Base-by-base conservation (phyloP, 2,888 invertebrate genomes). In the Drosophila pullipes region DNA sequence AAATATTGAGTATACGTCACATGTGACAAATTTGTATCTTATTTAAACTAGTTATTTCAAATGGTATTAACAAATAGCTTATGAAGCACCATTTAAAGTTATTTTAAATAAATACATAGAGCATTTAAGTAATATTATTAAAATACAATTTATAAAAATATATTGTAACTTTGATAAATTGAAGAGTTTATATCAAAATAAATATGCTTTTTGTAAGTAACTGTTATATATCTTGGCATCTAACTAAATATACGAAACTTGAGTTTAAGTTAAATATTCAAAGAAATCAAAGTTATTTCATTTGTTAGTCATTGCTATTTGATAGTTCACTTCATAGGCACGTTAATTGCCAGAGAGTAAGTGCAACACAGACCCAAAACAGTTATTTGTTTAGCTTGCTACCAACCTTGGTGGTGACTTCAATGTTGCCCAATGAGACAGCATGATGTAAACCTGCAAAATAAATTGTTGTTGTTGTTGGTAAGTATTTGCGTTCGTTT, bases 381-480 rank as follows among this genome's bases (percentile, higher is more conserved):
- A 4, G 41, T 35, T 37, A 68, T 31, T 44, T 58, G 7, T 44
- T 52, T 41, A 16, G 50, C 33, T 55, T 53, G 61, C n/a, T 69
- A 82, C 90, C 67, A 86, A 93, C 93, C 92, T 93, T 93, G 72
- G 91, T 83, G 76, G 93, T 91, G 74, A 91, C 90, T 76, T 92
- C 93, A 80, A 93, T 94, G 83, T 93, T 93, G 82, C 93, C 94
- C 92, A 93, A 85, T 70, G 93, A 93, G 81, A 93, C 93, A 75
- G 93, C 93, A 91, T 93, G 93, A 83, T 93, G 93, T 76, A 93
- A 84, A 80, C 93, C 93, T 93, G 89, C 58, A 89, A 92, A 92
- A 78, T 83, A 76, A 81, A 85, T 64, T 4, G 7, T 37, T 9
- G 39, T 55, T 37, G 25, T 37, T 73, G 66, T 62, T 72, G 58